Base-by-base conservation (phyloP, 2,888 invertebrate genomes). In the Nesidiocoris tenuis region DNA sequence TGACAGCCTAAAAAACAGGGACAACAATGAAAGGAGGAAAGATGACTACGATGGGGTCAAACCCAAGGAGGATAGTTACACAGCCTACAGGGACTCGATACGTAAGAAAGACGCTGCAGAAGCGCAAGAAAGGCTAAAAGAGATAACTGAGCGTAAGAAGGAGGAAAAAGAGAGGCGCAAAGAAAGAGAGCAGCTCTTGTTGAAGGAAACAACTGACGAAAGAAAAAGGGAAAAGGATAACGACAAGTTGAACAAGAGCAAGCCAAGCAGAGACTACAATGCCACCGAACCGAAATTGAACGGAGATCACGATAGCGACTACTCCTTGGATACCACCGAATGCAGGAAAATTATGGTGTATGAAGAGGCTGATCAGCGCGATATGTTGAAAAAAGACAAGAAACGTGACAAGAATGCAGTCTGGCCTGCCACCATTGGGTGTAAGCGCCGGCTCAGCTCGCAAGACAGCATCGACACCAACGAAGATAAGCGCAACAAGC, bases 361-460 rank as follows among this genome's bases (percentile, higher is more conserved):
- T 71, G 86, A 79, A 19, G 79, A 86, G 80, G 86, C 86, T 81
- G 86, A 84, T 81, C 84, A 86, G 79, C 86, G 85, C 80, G 85
- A 86, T 81, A 86, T 86, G 59, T 76, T 80, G 79, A 84, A 70
- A 82, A 78, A 79, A 80, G 61, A 81, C 24, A 88, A 88, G 82
- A 84, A 88, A 59, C 88, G 89, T 83, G 89, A 89, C 81, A 85
- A 88, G 61, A 89, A 87, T 82, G 78, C 77, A 54, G 39, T 39
- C 12, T 84, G 89, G 80, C 89, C 90, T 2, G 88, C 89, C 1
- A 87, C 87, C 77, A 87, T 90, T 25, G 88, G 90, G 0, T 85
- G 87, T 75, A 94, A 94, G 83, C 86, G 94, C 68, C 87, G 93
- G 77, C 87, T 92, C 81, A 93, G 93, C 79, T 91, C 91, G 0